Conservation (phyloP, 2,797 vertebrate species). For the Emys orbicularis region DNA sequence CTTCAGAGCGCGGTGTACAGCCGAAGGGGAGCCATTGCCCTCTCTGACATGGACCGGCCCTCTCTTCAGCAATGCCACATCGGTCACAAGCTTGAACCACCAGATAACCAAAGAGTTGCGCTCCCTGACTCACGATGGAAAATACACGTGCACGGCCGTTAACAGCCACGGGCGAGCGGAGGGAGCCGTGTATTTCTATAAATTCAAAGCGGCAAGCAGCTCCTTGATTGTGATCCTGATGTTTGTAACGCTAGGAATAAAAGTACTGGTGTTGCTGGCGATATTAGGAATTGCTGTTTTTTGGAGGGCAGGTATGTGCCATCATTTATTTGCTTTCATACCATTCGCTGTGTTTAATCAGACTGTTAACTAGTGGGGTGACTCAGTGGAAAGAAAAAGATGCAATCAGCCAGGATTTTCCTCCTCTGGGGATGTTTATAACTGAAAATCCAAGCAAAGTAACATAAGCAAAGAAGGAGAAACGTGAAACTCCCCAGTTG, state of each 20-base stretch:
- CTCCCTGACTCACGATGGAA: slow-evolving; percentile 84
- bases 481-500: not conserved
- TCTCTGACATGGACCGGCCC: slow-evolving; percentile 86
- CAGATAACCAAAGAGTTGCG: slow-evolving; percentile 85
- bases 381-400: not conserved
- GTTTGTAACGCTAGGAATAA: slow-evolving; percentile 69
- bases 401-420: not conserved
- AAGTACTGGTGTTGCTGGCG: slow-evolving; percentile 72
- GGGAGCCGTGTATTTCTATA: slow-evolving; percentile 88
- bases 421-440: not conserved
- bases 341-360: not conserved
- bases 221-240: slow-evolving; percentile 52
- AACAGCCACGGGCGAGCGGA: slow-evolving; percentile 91
- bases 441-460: not conserved
- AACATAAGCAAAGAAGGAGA: not conserved
- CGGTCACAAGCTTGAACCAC: slow-evolving; percentile 57
- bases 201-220: slow-evolving; percentile 55
- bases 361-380: fast-evolving
- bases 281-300: slow-evolving; percentile 38
- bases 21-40: slow-evolving; percentile 90
- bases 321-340: fast-evolving
- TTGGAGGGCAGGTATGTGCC: slow-evolving; percentile 66
- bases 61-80: slow-evolving; percentile 17
- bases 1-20: slow-evolving; percentile 87
- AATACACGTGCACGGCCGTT: slow-evolving; percentile 90